Evolutionary conservation across 2,888 invertebrate species (phyloP), one percentile per base, ranked within the genome.

Genomic region (Drosophila heteroneura): DNA sequence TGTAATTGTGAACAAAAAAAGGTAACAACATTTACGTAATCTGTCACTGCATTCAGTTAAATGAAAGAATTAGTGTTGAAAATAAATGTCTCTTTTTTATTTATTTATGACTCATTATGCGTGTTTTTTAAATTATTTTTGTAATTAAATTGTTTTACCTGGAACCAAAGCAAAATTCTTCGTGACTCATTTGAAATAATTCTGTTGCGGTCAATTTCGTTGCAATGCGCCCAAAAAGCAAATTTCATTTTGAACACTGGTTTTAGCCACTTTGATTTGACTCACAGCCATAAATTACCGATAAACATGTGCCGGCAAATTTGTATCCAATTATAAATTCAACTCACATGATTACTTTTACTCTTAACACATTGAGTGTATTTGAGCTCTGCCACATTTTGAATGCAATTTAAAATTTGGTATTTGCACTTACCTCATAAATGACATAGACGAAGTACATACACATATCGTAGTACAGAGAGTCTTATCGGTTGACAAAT

Each of bases 251-350:
- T n/a, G 57, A 51, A 30, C 69, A 57, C 14, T 44, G 26, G 32
- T 47, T 70, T 47, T 30, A 10, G n/a, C 60, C 57, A 28, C 57
- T 28, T 28, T 16, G 7, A 16, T 22, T 26, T 47, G 47, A 14
- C 28, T 35, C 59, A 22, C 63, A 64, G 32, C 26, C 1, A 51
- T 57, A 30, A 60, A 35, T 37, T 16, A 0, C 14, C 16, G 16
- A 35, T 35, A 35, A 16, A 16, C 2, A 32, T 10, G 5, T 14
- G 32, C 19, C 37, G 80, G 70, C 62, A 74, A 78, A 81, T 74
- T 72, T 76, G 68, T 74, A 76, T 87, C 73, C 85, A 87, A 84
- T 85, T 85, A 87, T 84, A 84, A 79, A 83, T 73, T 58, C 52
- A 65, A 57, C 65, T 52, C 35, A 35, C 14, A 19, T 37, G 33